These are phyloP conservation scores for Cataglyphis cursor DNA, from an alignment of 2,888 invertebrate species.

Conservation along the genomic window DNA sequence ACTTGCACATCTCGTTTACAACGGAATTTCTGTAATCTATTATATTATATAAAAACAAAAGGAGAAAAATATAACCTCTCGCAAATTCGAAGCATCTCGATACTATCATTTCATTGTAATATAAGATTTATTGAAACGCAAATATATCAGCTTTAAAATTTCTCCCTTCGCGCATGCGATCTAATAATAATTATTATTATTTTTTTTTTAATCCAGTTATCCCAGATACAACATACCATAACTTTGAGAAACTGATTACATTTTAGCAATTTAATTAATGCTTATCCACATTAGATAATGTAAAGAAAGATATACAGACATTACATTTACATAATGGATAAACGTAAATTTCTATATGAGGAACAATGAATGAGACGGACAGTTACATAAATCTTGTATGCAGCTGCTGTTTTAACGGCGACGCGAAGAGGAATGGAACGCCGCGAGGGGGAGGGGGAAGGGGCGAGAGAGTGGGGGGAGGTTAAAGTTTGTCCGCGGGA, in stretches of 20 bases:
- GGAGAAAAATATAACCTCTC: not conserved
- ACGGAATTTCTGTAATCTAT: conserved; percentile 25
- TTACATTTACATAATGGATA: conserved; percentile 18
- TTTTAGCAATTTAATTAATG: conserved; percentile 3
- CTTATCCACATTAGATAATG: conserved; percentile 9
- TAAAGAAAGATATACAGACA: not conserved
- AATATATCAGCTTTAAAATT: not conserved
- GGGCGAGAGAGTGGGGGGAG: not conserved
- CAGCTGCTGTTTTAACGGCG: conserved; percentile 19
- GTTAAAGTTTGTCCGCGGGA: conserved; percentile 51
- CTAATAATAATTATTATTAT: not conserved
- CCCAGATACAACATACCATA: not conserved
- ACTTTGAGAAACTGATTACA: not conserved
- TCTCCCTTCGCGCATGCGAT: not conserved
- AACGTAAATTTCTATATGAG: conserved; percentile 32
- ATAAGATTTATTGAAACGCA: not conserved
- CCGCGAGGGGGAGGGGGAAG: not conserved
- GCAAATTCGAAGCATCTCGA: not conserved
- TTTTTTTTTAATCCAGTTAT: not conserved
- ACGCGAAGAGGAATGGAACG: not conserved
- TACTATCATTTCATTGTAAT: not conserved
- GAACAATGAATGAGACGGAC: conserved; percentile 48
- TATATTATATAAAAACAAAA: not conserved
- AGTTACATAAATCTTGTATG: conserved; percentile 51
- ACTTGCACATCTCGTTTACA: conserved; percentile 18